phyloP scores from a whole-genome alignment of 2,797 vertebrate species.

The Chelonia mydas region DNA sequence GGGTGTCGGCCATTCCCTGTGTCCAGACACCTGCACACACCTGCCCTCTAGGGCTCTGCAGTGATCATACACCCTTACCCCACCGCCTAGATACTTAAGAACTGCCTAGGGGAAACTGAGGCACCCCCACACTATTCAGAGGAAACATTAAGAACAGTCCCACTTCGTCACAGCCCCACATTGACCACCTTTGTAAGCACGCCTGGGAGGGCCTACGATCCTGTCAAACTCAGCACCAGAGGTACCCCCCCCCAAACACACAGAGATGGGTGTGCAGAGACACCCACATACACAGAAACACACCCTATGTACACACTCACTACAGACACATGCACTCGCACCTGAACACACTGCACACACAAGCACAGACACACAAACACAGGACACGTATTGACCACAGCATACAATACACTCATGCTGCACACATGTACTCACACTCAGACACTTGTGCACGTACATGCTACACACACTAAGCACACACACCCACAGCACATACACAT shows the following conservation, averaged over 20 bases:
- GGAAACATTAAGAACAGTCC: too few relatives aligned
- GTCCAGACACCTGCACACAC: too few relatives aligned
- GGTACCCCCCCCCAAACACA: neutral
- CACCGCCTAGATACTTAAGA: too few relatives aligned
- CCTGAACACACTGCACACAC: too few relatives aligned
- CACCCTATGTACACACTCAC: neutral
- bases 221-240: neutral
- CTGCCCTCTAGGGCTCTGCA: too few relatives aligned
- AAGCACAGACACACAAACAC: neutral
- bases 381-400: neutral
- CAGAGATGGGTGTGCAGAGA: neutral
- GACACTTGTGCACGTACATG: neutral
- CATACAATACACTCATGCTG: neutral
- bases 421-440: neutral
- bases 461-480: neutral
- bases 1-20: too few relatives aligned
- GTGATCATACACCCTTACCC: too few relatives aligned
- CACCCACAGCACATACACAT: neutral
- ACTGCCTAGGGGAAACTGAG: too few relatives aligned
- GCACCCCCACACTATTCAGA: too few relatives aligned
- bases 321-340: neutral
- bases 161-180: too few relatives aligned
- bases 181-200: neutral
- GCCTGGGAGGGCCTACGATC: too few relatives aligned
- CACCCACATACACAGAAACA: neutral